Evolutionary conservation across 2,113 vertebrate genomes (phyloP).

Genomic region (Cacatua alba): DNA sequence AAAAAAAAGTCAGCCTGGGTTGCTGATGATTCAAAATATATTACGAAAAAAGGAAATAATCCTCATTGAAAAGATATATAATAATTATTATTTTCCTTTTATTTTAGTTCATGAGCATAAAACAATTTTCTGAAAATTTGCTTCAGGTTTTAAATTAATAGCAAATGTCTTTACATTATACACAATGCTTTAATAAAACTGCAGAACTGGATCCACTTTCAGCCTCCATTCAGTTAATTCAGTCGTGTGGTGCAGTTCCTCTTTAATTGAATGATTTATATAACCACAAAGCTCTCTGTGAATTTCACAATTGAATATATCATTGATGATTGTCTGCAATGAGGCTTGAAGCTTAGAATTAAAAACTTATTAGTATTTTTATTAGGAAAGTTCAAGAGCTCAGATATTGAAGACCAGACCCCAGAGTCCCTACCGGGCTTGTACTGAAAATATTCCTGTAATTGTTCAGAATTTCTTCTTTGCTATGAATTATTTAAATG

Average conservation of each 20-base stretch:
- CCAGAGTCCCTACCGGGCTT: not conserved
- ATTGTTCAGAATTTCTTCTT: constrained; percentile 11
- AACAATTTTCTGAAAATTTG: not conserved
- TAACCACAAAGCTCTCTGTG: constrained; percentile 5
- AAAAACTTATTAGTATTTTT: constrained; percentile 41
- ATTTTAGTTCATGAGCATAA: not conserved
- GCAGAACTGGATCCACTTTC: not conserved
- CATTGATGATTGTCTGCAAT: constrained; percentile 20
- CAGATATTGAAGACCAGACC: not conserved
- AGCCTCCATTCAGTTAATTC: not conserved
- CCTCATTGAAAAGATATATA: not conserved
- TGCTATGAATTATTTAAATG: not conserved
- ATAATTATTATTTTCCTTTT: not conserved
- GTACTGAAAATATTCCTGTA: not conserved
- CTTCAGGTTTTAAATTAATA: not conserved
- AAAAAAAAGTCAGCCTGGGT: not conserved
- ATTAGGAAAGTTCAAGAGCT: constrained; percentile 43
- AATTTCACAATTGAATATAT: constrained; percentile 35
- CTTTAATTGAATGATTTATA: constrained; percentile 50
- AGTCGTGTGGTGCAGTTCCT: not conserved
- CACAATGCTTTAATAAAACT: not conserved
- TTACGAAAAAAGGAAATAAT: not conserved
- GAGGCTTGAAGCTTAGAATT: constrained; percentile 50
- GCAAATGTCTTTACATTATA: not conserved
- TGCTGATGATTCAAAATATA: not conserved